Evolutionary conservation across 2,113 vertebrate species (phyloP).

Genomic region (Cottus gobio): DNA sequence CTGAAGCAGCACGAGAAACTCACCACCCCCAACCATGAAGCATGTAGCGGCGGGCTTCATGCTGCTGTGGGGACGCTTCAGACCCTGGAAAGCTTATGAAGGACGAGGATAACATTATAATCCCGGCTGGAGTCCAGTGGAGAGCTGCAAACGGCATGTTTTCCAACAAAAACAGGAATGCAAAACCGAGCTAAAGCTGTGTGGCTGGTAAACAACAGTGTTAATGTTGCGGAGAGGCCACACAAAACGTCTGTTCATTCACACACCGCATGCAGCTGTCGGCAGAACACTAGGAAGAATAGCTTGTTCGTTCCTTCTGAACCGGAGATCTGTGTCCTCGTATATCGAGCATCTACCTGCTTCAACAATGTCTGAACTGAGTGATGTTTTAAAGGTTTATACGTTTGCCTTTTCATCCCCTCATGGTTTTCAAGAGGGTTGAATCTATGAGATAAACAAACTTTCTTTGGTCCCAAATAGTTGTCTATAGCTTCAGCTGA

Average conservation of each 20-base stretch:
- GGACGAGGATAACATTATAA: neutral
- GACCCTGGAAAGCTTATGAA: neutral
- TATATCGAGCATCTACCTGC: neutral
- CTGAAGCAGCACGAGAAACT: neutral
- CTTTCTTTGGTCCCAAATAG: neutral
- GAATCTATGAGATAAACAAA: neutral
- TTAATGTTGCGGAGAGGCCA: neutral
- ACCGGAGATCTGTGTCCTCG: too few relatives aligned
- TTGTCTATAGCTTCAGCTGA: neutral
- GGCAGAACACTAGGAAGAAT: conserved; percentile 2
- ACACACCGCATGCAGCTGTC: neutral
- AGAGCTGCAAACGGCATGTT: neutral
- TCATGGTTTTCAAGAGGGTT: too few relatives aligned
- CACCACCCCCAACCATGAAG: neutral
- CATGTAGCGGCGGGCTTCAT: neutral
- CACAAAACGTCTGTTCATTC: conserved; percentile 5
- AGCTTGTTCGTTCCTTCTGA: neutral
- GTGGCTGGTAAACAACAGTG: neutral
- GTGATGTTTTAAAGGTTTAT: neutral
- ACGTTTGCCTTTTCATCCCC: neutral
- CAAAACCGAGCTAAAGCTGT: neutral
- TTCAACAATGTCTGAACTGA: neutral
- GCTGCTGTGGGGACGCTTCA: conserved; percentile 1
- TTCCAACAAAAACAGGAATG: neutral
- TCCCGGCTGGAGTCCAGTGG: neutral